A percentile compares a stretch with the other conserved stretches of the same genome.
phyloP scores from a whole-genome alignment of 1,140 invertebrate species.

The Chymomyza costata region DNA sequence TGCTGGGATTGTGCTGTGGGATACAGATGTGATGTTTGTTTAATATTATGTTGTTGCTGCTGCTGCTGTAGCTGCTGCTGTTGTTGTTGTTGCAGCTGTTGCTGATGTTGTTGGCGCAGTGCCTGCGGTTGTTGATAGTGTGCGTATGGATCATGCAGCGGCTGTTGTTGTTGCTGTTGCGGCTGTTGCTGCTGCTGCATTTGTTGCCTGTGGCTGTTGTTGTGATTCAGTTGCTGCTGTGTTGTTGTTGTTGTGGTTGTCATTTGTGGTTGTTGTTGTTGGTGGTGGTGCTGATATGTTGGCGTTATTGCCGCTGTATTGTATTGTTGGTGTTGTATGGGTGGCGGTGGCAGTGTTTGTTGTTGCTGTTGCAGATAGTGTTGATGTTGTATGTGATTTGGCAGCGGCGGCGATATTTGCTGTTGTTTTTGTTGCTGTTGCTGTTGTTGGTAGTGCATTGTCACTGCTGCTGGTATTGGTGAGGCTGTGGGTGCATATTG shows the following conservation, averaged over 20 bases:
- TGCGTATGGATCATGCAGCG: slow-evolving; percentile 47
- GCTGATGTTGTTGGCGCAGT: slow-evolving; percentile 31
- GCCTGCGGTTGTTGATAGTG: slow-evolving; percentile 46
- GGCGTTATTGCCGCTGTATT: slow-evolving; percentile 64
- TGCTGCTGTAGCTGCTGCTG: slow-evolving; percentile 63
- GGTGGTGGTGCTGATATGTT: slow-evolving; percentile 67
- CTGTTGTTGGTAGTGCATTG: slow-evolving; percentile 37
- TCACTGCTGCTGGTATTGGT: slow-evolving; percentile 57
- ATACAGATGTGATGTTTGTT: slow-evolving; percentile 75
- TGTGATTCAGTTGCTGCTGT: slow-evolving; percentile 45
- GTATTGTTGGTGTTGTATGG: slow-evolving; percentile 73
- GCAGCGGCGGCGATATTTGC: slow-evolving; percentile 20
- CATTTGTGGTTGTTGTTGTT: slow-evolving; percentile 46
- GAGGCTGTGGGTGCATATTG: slow-evolving; percentile 74
- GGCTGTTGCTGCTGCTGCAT: slow-evolving; percentile 46
- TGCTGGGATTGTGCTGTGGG: slow-evolving; percentile 49
- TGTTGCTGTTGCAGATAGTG: slow-evolving; percentile 69
- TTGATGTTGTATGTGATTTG: slow-evolving; percentile 46
- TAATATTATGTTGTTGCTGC: slow-evolving; percentile 73
- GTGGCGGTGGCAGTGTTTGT: slow-evolving; percentile 64
- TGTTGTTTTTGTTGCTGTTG: slow-evolving; percentile 34
- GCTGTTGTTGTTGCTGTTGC: slow-evolving; percentile 45
- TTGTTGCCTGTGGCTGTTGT: slow-evolving; percentile 45
- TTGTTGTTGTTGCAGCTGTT: slow-evolving; percentile 46
- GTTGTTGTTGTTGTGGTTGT: slow-evolving; percentile 26